phyloP scores from a whole-genome alignment of 2,888 invertebrate genomes.

The Micropterix aruncella region DNA sequence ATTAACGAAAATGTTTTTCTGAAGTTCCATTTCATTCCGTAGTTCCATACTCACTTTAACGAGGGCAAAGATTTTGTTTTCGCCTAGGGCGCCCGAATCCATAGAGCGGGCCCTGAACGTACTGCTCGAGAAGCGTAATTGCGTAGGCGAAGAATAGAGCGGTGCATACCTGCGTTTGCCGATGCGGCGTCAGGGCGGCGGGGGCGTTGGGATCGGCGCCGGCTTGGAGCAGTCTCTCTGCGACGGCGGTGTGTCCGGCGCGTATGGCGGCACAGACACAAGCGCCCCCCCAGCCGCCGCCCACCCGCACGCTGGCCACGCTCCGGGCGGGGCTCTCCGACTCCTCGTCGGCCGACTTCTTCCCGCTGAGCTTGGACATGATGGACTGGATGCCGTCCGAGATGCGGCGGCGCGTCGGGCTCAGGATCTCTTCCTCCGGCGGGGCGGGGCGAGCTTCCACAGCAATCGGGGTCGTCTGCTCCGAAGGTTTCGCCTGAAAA shows the following conservation, averaged over 20 bases:
- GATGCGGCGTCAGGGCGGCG: constrained; percentile 1
- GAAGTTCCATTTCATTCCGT: too few relatives aligned
- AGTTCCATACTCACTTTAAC: too few relatives aligned
- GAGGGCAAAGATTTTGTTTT: too few relatives aligned
- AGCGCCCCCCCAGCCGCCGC: constrained; percentile 46
- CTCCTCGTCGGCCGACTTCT: constrained; percentile 3
- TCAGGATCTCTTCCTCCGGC: constrained; percentile 18
- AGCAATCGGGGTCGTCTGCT: too few relatives aligned
- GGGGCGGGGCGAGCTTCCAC: constrained; percentile 19
- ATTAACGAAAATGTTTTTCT: too few relatives aligned
- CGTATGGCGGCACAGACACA: constrained; percentile 72
- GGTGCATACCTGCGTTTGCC: neutral
- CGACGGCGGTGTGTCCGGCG: constrained; percentile 59
- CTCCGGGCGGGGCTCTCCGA: neutral
- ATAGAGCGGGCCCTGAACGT: too few relatives aligned
- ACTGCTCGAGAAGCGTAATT: too few relatives aligned
- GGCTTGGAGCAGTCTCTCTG: constrained; percentile 51
- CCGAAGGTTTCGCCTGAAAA: too few relatives aligned
- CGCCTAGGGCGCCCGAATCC: too few relatives aligned
- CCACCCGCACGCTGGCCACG: constrained; percentile 2
- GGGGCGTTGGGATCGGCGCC: constrained; percentile 74
- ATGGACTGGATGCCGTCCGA: constrained; percentile 82
- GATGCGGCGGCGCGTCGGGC: constrained; percentile 56
- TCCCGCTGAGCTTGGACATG: constrained; percentile 62
- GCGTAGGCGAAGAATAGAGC: too few relatives aligned